These are phyloP conservation scores for Tragulus kanchil DNA, from an alignment of 2,113 vertebrate species.

Conservation along the genomic window DNA sequence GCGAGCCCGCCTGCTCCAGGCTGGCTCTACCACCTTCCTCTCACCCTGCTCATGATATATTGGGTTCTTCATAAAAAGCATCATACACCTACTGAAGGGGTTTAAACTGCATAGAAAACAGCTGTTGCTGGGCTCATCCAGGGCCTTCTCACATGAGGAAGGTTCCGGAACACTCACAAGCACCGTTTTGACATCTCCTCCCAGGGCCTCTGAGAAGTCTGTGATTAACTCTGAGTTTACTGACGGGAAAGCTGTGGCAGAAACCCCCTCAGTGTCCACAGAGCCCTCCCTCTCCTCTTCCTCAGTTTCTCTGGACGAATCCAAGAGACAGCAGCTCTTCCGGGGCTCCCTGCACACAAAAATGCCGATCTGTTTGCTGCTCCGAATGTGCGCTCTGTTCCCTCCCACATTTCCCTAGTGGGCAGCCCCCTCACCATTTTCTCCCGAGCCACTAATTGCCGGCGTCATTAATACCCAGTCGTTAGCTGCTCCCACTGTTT, in stretches of 20 bases:
- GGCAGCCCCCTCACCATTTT: constrained; percentile 79
- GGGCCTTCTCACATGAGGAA: not conserved
- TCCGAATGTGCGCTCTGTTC: constrained; percentile 58
- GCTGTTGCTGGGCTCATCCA: not conserved
- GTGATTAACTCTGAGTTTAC: not conserved
- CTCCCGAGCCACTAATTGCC: constrained; percentile 86
- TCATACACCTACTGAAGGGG: not conserved
- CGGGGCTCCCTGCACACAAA: constrained; percentile 58
- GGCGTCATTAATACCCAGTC: constrained; percentile 84
- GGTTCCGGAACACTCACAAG: constrained; percentile 27
- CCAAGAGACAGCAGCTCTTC: not conserved
- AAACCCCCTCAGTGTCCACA: not conserved
- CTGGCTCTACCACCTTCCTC: too few relatives aligned
- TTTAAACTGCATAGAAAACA: not conserved
- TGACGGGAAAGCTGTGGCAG: not conserved
- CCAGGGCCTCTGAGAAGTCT: not conserved
- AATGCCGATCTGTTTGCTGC: constrained; percentile 69
- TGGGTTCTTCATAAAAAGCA: constrained; percentile 33
- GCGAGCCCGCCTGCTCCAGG: rapidly evolving
- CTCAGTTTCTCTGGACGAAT: not conserved
- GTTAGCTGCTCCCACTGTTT: constrained; percentile 85
- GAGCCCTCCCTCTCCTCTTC: not conserved
- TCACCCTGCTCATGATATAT: not conserved
- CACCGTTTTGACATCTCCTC: not conserved
- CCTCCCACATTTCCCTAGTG: constrained; percentile 75